Percentiles rank a stretch among this genome's conserved stretches.
These are phyloP conservation scores for Aricia agestis DNA, from an alignment of 1,140 invertebrate genomes.

Conservation along the genomic window DNA sequence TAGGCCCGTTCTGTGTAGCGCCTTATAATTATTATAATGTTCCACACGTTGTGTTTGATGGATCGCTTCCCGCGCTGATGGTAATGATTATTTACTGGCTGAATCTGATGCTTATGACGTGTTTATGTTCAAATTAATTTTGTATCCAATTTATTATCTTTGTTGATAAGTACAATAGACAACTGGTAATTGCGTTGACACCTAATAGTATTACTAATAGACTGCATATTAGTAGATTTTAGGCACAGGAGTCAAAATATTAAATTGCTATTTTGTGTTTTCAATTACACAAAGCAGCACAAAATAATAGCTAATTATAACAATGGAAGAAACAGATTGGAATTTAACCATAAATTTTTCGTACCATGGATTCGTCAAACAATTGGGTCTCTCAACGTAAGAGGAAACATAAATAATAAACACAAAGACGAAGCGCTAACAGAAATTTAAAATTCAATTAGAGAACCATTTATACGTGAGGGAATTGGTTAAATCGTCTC, in stretches of 20 bases:
- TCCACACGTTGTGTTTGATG: slow-evolving; percentile 21
- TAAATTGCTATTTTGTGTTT: no score
- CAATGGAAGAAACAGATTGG: background rate
- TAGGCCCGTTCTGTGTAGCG: slow-evolving; percentile 5
- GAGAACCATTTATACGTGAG: slow-evolving; percentile 40
- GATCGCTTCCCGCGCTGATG: slow-evolving; percentile 21
- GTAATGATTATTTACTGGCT: slow-evolving; percentile 12
- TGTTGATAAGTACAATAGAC: background rate
- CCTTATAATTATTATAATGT: slow-evolving; percentile 22
- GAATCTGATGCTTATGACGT: slow-evolving; percentile 8
- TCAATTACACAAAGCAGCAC: no score
- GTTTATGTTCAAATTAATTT: slow-evolving; percentile 10
- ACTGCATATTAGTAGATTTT: no score
- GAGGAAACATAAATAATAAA: slow-evolving; percentile 23
- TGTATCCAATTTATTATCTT: background rate
- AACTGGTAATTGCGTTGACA: background rate
- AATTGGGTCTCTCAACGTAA: slow-evolving; percentile 1
- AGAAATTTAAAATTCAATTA: slow-evolving; percentile 50
- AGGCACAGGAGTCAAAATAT: no score
- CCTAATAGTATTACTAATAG: no score
- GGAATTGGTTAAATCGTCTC: slow-evolving; percentile 31
- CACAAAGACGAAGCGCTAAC: slow-evolving; percentile 25
- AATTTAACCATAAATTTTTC: background rate
- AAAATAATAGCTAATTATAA: no score
- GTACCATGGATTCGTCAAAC: background rate